Evolutionary conservation across 2,797 vertebrate species (phyloP).

Genomic region (Sphaeramia orbicularis): DNA sequence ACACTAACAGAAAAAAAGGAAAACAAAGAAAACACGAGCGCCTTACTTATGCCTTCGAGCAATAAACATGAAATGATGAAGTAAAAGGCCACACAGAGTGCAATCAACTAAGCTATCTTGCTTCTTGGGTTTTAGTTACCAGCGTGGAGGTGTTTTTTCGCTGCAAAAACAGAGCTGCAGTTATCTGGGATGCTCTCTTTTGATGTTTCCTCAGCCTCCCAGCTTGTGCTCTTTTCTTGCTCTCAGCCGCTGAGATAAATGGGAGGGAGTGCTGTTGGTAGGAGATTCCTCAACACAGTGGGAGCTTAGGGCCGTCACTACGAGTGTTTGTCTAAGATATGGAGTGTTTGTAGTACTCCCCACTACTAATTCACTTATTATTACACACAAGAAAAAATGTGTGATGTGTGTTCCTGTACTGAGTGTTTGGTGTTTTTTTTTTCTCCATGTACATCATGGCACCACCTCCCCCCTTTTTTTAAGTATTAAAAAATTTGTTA

Average conservation of each 20-base stretch:
- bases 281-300: conserved; percentile 85
- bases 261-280: conserved; percentile 86
- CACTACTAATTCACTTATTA: conserved; percentile 84
- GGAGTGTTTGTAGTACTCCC: conserved; percentile 83
- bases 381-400: conserved; percentile 75
- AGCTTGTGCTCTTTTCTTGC: conserved; percentile 49
- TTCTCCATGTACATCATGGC: conserved; percentile 47
- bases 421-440: conserved; percentile 9
- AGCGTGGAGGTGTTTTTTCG: conserved; percentile 57
- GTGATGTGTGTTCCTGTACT: conserved; percentile 16
- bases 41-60: conserved; percentile 77
- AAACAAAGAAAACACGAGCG: conserved; percentile 57
- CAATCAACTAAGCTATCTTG: conserved; percentile 51
- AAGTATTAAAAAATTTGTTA: conserved; percentile 41
- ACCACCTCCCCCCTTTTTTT: conserved; percentile 51
- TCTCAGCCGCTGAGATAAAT: conserved; percentile 76
- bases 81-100: conserved; percentile 74
- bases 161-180: conserved; percentile 64
- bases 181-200: conserved; percentile 70
- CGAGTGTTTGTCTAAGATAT: conserved; percentile 86
- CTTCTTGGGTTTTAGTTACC: conserved; percentile 75
- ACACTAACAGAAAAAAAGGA: conserved; percentile 41
- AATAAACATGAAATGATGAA: conserved; percentile 60
- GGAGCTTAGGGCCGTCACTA: conserved; percentile 80
- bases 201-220: conserved; percentile 75